Evolutionary conservation across 2,888 invertebrate species (phyloP), one percentile per base, ranked within the genome.

Genomic region (Melanostoma mellinum): DNA sequence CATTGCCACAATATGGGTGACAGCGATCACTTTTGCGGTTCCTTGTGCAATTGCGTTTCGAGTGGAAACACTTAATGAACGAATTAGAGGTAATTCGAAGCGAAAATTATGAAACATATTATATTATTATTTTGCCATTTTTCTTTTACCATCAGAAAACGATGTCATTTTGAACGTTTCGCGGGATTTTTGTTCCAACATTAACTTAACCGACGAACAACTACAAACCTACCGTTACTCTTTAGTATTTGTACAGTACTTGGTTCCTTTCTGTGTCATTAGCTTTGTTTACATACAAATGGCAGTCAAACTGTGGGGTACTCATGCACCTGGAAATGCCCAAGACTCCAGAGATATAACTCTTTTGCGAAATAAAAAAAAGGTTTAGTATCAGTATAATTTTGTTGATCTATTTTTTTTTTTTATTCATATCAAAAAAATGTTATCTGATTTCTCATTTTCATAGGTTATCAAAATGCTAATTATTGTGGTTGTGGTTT

Each of bases 381-480:
- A 95, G 94, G 97, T 96, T 90, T 88, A 91, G 20, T 20, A 63
- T 20, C 33, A 48, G 61, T 40, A 52, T 95, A 50, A 53, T 10
- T 46, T 6, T 36, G 55, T 9, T 40, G 30, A 5, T 33, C 32
- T 6, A 4, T 1, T 0, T 55, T 3, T n/a, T 20, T 42, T n/a
- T 4, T 35, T 50, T 33, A 38, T 3, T 33, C 20, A 20, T 20
- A 20, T 20, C 20, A 20, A 20, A 20, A 42, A 58, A 10, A 46
- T n/a, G 3, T 42, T 65, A 9, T 42, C 48, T 36, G 71, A 20
- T 35, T 35, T 35, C 6, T 52, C 6, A n/a, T 46, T 50, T 35
- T 55, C n/a, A 44, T 56, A 97, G 97, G 96, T 97, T 86, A 96
- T 97, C 88, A 97, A 97, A 93, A 97, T 97, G 97, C 92, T 97